Conservation (phyloP, 1,140 invertebrate genomes). For the Drosophila kanapiae region DNA sequence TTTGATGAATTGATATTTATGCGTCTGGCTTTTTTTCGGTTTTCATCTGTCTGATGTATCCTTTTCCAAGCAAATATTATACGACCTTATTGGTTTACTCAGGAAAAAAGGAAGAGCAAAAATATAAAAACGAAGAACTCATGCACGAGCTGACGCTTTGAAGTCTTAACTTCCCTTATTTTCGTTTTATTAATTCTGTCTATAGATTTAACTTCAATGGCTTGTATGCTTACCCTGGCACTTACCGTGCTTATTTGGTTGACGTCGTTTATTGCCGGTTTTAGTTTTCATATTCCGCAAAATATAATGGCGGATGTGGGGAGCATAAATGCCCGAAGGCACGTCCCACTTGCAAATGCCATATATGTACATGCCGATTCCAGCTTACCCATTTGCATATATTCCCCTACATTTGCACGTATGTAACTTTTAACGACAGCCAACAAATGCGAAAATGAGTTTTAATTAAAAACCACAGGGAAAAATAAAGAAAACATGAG, state of each 20-base stretch:
- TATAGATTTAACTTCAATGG: constrained; percentile 9
- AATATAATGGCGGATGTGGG: constrained; percentile 11
- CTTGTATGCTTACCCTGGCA: background rate
- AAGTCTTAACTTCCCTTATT: constrained; percentile 8
- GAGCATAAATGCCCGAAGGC: constrained; percentile 26
- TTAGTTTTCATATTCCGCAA: constrained; percentile 32
- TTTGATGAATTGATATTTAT: constrained; percentile 48
- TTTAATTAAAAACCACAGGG: constrained; percentile 48
- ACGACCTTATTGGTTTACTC: background rate
- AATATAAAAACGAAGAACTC: background rate
- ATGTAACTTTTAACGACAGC: constrained; percentile 36
- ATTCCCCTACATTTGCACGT: constrained; percentile 6
- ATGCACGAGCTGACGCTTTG: constrained; percentile 47
- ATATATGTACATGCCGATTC: background rate
- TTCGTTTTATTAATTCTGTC: constrained; percentile 10
- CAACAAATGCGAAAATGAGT: constrained; percentile 59
- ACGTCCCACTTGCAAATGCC: constrained; percentile 17
- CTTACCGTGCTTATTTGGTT: constrained; percentile 2
- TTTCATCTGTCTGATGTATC: background rate
- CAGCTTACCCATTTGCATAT: constrained; percentile 8
- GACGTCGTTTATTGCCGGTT: constrained; percentile 3
- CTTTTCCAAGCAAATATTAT: constrained; percentile 18
- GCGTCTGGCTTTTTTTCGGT: constrained; percentile 24
- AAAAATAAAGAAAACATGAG: constrained; percentile 39
- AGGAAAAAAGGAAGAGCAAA: background rate